Conservation (phyloP, 2,888 invertebrate species). For the Cepaea hortensis region DNA sequence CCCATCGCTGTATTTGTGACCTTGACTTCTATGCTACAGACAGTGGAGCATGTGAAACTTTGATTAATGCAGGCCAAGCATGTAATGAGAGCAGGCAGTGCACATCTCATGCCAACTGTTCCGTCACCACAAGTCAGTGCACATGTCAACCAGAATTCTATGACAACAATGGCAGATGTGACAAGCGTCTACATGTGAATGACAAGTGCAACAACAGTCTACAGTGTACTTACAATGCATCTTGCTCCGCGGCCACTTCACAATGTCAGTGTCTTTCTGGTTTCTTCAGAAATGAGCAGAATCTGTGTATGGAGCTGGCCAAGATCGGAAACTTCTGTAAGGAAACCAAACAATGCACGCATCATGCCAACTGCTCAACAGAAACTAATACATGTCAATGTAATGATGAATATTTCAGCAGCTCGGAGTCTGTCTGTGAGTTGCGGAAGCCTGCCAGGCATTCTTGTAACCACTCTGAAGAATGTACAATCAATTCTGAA, state of each 20-base stretch:
- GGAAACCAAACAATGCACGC: slow-evolving; percentile 46
- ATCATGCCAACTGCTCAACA: slow-evolving; percentile 45
- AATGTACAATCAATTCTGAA: slow-evolving; percentile 29
- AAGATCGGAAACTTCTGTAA: slow-evolving; percentile 33
- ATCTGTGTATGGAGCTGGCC: slow-evolving; percentile 37
- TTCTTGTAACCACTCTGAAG: neutral
- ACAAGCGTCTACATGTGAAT: neutral
- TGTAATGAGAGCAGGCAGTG: slow-evolving; percentile 47
- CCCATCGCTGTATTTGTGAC: slow-evolving; percentile 44
- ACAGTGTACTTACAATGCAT: slow-evolving; percentile 47
- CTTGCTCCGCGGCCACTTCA: slow-evolving; percentile 33
- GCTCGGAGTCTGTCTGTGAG: neutral
- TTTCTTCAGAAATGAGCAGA: slow-evolving; percentile 36
- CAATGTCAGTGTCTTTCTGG: slow-evolving; percentile 43
- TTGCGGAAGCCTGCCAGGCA: neutral
- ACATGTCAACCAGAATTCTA: slow-evolving; percentile 41
- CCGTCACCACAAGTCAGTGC: slow-evolving; percentile 29
- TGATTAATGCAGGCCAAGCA: slow-evolving; percentile 31
- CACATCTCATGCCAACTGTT: slow-evolving; percentile 46
- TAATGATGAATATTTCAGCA: slow-evolving; percentile 40
- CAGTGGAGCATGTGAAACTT: slow-evolving; percentile 22
- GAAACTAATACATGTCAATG: slow-evolving; percentile 38
- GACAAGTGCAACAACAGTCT: slow-evolving; percentile 32
- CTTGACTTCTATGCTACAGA: slow-evolving; percentile 38
- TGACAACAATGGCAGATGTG: slow-evolving; percentile 37